Evolutionary conservation across 2,888 invertebrate genomes (phyloP).

Genomic region (Morpho deidamia): DNA sequence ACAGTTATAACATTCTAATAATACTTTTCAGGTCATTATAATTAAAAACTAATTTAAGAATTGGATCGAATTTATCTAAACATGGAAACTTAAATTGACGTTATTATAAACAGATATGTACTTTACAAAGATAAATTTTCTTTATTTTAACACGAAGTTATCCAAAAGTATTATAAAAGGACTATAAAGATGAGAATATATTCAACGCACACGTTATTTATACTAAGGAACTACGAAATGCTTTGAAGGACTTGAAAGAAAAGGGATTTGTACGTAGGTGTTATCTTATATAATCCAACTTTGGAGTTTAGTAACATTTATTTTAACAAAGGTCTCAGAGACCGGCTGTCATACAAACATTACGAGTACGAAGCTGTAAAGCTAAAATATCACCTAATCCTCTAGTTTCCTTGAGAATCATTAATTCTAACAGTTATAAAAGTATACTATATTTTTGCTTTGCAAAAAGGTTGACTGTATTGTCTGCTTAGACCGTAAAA

Average conservation of each 20-base stretch:
- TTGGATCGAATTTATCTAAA: slow-evolving; percentile 32
- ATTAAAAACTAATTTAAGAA: slow-evolving; percentile 31
- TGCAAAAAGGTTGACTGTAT: slow-evolving; percentile 64
- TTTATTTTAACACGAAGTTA: slow-evolving; percentile 18
- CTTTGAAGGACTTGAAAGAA: slow-evolving; percentile 1
- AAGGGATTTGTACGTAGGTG: slow-evolving; percentile 1
- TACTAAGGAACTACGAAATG: slow-evolving; percentile 5
- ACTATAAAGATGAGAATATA: slow-evolving; percentile 26
- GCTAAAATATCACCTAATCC: slow-evolving; percentile 73
- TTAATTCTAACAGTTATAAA: slow-evolving; percentile 49
- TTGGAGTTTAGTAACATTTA: slow-evolving; percentile 14
- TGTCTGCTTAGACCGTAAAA: slow-evolving; percentile 54
- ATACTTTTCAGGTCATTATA: slow-evolving; percentile 52
- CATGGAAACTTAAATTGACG: slow-evolving; percentile 49
- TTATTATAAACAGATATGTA: slow-evolving; percentile 65
- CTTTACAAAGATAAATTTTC: slow-evolving; percentile 50
- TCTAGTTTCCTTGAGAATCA: slow-evolving; percentile 56
- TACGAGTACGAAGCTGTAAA: slow-evolving; percentile 70
- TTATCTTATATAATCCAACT: slow-evolving; percentile 8
- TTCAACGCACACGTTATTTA: not conserved
- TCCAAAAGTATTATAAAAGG: slow-evolving; percentile 20
- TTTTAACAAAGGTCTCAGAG: slow-evolving; percentile 50
- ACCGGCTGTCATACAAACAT: slow-evolving; percentile 51
- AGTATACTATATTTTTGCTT: slow-evolving; percentile 53
- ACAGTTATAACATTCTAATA: slow-evolving; percentile 50